phyloP scores from a whole-genome alignment of 2,113 vertebrate species.

The Gallinago jamesoni region DNA sequence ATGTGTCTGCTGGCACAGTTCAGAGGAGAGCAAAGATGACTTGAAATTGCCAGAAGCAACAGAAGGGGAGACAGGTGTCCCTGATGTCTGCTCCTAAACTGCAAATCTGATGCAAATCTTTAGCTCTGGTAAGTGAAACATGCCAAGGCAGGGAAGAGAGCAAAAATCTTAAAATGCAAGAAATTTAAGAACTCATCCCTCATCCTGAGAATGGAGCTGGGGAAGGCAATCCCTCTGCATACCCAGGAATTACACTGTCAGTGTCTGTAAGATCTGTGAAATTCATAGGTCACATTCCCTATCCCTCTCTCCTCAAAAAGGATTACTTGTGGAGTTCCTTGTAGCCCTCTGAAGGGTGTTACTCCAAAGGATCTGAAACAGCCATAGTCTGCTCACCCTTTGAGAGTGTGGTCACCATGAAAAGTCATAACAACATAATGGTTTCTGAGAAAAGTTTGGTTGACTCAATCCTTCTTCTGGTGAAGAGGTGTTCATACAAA shows the following conservation, averaged over 20 bases:
- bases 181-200: background rate
- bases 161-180: background rate
- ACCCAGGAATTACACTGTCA: background rate
- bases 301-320: background rate
- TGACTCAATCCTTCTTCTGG: background rate
- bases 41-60: constrained; percentile 48
- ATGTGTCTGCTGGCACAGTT: background rate
- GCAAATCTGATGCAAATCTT: constrained; percentile 41
- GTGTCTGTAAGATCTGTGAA: background rate
- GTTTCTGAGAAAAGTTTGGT: background rate
- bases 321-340: background rate
- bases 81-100: constrained; percentile 52
- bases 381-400: background rate
- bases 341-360: background rate
- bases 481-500: background rate
- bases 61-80: constrained; percentile 22
- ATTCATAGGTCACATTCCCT: background rate
- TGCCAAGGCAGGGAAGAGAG: constrained; percentile 33
- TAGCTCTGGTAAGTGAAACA: background rate
- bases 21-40: constrained; percentile 32
- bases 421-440: accelerated
- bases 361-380: background rate
- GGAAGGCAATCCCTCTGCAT: background rate
- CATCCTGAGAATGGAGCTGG: background rate
- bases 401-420: background rate